Evolutionary conservation across 2,797 vertebrate genomes (phyloP).

Genomic region (Clangula hyemalis): DNA sequence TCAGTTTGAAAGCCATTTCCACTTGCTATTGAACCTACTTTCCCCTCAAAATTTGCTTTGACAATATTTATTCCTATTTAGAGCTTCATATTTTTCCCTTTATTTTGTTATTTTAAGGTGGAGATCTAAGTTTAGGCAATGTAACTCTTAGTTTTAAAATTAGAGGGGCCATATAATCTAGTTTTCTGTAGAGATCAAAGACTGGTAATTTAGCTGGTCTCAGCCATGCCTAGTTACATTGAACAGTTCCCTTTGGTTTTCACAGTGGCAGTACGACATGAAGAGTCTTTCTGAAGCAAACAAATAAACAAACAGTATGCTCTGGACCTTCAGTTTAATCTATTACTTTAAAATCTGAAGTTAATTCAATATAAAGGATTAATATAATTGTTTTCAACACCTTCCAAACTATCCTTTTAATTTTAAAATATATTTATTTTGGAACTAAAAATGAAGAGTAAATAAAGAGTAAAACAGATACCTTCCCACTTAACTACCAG

Average conservation of each 20-base stretch:
- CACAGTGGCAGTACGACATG: background rate
- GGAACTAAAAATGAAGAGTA: background rate
- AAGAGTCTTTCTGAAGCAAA: background rate
- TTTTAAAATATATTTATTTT: background rate
- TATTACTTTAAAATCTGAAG: background rate
- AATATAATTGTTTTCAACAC: background rate
- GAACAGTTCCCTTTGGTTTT: background rate
- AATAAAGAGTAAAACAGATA: background rate
- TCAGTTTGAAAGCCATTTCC: background rate
- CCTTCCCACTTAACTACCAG: background rate
- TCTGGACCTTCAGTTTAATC: background rate
- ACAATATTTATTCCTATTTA: background rate
- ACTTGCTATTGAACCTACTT: background rate
- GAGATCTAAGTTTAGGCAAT: background rate
- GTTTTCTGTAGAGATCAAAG: background rate
- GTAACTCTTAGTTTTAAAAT: background rate
- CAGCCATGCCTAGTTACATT: background rate
- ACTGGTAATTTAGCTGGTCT: background rate
- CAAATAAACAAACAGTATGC: background rate
- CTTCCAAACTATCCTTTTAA: background rate
- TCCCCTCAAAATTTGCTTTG: background rate
- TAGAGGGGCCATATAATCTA: fast-evolving
- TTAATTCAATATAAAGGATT: background rate
- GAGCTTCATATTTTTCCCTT: background rate
- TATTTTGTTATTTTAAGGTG: background rate